Base-by-base conservation (phyloP, 2,113 vertebrate genomes). In the Nothocercus nigrocapillus region DNA sequence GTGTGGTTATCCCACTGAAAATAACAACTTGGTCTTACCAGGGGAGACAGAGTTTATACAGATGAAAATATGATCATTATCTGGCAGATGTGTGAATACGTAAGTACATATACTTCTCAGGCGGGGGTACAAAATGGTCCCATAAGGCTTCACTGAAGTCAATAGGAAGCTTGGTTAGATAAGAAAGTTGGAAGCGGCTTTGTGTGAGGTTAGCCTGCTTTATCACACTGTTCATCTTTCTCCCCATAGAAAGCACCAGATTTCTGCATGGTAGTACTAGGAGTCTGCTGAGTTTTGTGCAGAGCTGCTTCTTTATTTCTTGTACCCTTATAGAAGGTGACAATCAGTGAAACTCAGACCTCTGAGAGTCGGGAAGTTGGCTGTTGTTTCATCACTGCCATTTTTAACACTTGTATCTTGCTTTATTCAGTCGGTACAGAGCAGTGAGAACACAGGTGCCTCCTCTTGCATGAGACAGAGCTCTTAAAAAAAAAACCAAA, bases 301-400 rank as follows among this genome's bases (percentile, higher is more conserved):
- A 89, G 66, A 82, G 40, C 24, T 81, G 18, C 32, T 3, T 68
- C 68, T 63, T 59, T 80, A 19, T 66, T 77, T 62, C 59, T 73
- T 77, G 21, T 21, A 64, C 21, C 27, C 13, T 40, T 85, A 45
- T 38, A 63, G 63, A 38, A 8, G 20, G 9, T 8, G 54, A 62
- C 66, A 27, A 66, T 22, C 28, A 63, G 61, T 30, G 68, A 72
- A 93, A 40, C 58, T 40, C 74, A 66, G 51, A 61, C 9, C 38
- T 76, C 30, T 45, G 42, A 82, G 44, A n/a, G 59, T 7, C 22
- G 0, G 0, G 25, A 76, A 51, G 9, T 5, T 2, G 2, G 18
- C 21, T 88, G n/a, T 58, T 82, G 2, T 76, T 79, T 64, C 75
- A 28, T 2, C 30, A n/a, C 24, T 42, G 36, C 14, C 2, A 5